Conservation (phyloP, 2,888 invertebrate genomes). For the Andrena bicolor region DNA sequence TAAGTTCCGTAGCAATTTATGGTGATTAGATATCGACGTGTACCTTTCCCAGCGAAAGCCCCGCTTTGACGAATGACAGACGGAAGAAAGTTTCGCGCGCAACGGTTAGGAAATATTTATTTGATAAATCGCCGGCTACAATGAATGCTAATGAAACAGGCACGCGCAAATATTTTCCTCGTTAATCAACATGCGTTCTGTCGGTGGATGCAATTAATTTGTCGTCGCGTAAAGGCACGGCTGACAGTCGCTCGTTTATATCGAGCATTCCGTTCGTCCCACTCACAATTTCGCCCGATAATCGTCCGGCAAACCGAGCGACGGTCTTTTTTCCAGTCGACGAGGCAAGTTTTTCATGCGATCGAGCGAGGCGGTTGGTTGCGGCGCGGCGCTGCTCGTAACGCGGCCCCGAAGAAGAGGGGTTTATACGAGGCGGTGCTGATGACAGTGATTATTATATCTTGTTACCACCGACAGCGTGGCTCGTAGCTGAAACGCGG, state of each 20-base stretch:
- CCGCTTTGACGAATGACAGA: not conserved
- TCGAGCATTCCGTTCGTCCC: slow-evolving; percentile 24
- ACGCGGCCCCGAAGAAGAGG: slow-evolving; percentile 40
- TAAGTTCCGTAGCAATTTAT: not conserved
- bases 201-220: slow-evolving; percentile 46
- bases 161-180: slow-evolving; percentile 39
- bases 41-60: not conserved
- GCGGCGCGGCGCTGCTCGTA: slow-evolving; percentile 18
- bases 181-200: slow-evolving; percentile 48
- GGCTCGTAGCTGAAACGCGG: slow-evolving; percentile 61
- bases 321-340: slow-evolving; percentile 47
- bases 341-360: slow-evolving; percentile 59
- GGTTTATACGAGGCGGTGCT: slow-evolving; percentile 63
- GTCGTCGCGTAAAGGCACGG: slow-evolving; percentile 34
- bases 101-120: slow-evolving; percentile 39
- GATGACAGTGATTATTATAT: slow-evolving; percentile 77
- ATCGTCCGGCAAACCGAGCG: slow-evolving; percentile 54
- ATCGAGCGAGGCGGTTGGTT: slow-evolving; percentile 39
- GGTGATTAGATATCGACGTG: not conserved
- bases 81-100: not conserved
- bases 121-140: slow-evolving; percentile 45
- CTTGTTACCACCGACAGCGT: slow-evolving; percentile 74
- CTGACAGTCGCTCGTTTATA: slow-evolving; percentile 16
- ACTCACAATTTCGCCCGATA: slow-evolving; percentile 55
- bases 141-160: slow-evolving; percentile 47